Conservation (phyloP, 2,888 invertebrate species). For the Sinodicranocentrus sp. region DNA sequence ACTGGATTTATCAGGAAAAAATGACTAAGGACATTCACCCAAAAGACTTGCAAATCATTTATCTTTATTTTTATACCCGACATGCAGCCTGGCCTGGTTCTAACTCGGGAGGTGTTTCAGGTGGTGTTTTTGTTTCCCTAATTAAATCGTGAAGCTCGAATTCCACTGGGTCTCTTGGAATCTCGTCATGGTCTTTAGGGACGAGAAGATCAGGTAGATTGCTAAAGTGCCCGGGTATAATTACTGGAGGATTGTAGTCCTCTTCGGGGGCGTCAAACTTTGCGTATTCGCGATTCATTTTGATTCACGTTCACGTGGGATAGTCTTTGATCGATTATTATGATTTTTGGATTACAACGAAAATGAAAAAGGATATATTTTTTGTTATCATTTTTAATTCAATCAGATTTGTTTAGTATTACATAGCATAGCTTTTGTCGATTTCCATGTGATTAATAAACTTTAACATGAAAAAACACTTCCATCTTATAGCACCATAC, state of each 20-base stretch:
- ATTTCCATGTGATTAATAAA: too few relatives aligned
- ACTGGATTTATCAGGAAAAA: too few relatives aligned
- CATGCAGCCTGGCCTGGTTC: constrained; percentile 40
- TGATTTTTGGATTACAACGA: not conserved
- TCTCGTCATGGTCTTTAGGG: constrained; percentile 24
- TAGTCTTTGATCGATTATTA: too few relatives aligned
- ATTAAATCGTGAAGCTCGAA: constrained; percentile 23
- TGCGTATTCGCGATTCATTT: constrained; percentile 45
- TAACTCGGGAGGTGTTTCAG: constrained; percentile 33
- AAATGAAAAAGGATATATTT: not conserved
- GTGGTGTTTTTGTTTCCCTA: constrained; percentile 26
- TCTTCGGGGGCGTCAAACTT: constrained; percentile 30
- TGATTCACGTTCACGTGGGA: not conserved
- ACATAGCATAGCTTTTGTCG: too few relatives aligned
- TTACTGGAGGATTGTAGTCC: constrained; percentile 23
- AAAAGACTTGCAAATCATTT: too few relatives aligned
- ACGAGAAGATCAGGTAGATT: constrained; percentile 39
- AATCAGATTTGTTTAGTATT: too few relatives aligned
- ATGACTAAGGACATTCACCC: too few relatives aligned
- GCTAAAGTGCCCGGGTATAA: constrained; percentile 24
- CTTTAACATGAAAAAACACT: too few relatives aligned
- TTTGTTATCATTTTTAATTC: not conserved
- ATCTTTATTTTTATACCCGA: too few relatives aligned
- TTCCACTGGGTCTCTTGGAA: constrained; percentile 23
- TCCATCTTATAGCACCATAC: too few relatives aligned